phyloP scores from a whole-genome alignment of 2,113 vertebrate genomes.

The Lates calcarifer region DNA sequence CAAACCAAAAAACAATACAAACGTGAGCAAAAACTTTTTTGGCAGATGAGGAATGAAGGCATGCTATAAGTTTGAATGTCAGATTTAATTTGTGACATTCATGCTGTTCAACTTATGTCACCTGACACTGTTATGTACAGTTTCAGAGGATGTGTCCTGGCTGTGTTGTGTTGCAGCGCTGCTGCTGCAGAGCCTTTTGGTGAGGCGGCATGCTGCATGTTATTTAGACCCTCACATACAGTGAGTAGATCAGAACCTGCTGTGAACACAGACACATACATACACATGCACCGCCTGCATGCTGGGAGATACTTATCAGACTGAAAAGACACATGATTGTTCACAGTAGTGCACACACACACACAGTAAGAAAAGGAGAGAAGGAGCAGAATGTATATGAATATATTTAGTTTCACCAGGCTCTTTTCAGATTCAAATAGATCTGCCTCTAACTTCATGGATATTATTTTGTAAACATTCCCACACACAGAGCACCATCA shows the following conservation, averaged over 20 bases:
- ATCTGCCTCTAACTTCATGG: slow-evolving; percentile 14
- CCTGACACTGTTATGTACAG: not conserved
- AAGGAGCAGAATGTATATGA: slow-evolving; percentile 1
- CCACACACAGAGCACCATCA: not conserved
- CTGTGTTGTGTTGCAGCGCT: slow-evolving; percentile 20
- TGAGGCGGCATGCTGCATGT: slow-evolving; percentile 37
- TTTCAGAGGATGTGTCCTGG: not conserved
- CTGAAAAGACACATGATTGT: slow-evolving; percentile 46
- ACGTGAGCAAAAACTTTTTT: not conserved
- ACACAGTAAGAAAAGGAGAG: not conserved
- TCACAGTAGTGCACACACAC: slow-evolving; percentile 22
- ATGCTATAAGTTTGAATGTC: not conserved
- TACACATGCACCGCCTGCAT: slow-evolving; percentile 45
- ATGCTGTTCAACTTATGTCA: not conserved
- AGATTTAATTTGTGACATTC: not conserved
- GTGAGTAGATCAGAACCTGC: slow-evolving; percentile 58
- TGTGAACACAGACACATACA: slow-evolving; percentile 66
- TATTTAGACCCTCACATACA: slow-evolving; percentile 47
- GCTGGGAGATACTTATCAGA: slow-evolving; percentile 59
- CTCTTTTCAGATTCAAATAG: slow-evolving; percentile 28
- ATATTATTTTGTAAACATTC: slow-evolving; percentile 43
- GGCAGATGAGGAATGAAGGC: not conserved
- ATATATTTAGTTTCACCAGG: slow-evolving; percentile 4
- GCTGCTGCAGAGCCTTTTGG: slow-evolving; percentile 16
- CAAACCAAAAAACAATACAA: not conserved